These are phyloP conservation scores for Syngnathus scovelli DNA, from an alignment of 2,113 vertebrate genomes.

Conservation along the genomic window DNA sequence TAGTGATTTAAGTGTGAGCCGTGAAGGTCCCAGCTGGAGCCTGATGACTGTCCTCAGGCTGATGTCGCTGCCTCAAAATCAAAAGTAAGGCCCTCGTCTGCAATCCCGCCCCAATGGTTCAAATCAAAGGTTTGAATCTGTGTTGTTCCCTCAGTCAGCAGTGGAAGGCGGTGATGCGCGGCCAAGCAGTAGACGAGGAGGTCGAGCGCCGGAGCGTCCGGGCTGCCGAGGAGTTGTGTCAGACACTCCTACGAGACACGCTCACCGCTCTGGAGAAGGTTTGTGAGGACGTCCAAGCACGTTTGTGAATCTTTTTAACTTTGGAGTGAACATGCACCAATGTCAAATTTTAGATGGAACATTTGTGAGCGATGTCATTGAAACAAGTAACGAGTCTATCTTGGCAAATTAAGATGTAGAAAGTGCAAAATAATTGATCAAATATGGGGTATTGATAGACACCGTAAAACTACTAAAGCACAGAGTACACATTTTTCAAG, in stretches of 20 bases:
- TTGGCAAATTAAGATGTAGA: background rate
- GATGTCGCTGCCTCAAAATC: slow-evolving; percentile 72
- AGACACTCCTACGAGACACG: slow-evolving; percentile 66
- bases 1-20: slow-evolving; percentile 79
- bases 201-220: slow-evolving; percentile 68
- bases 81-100: slow-evolving; percentile 71
- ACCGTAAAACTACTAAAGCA: background rate
- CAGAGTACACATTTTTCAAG: background rate
- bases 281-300: background rate
- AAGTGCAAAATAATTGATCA: too few relatives aligned
- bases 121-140: slow-evolving; percentile 2
- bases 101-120: background rate
- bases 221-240: slow-evolving; percentile 72
- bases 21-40: slow-evolving; percentile 87
- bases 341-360: too few relatives aligned
- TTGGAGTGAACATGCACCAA: too few relatives aligned
- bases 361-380: too few relatives aligned
- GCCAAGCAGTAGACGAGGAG: slow-evolving; percentile 71
- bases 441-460: too few relatives aligned
- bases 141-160: slow-evolving; percentile 66
- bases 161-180: slow-evolving; percentile 82
- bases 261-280: slow-evolving; percentile 73
- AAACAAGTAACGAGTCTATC: background rate
- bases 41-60: slow-evolving; percentile 81
- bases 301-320: too few relatives aligned